A percentile compares a stretch with the other conserved stretches of the same genome.
These are phyloP conservation scores for Heliangelus exortis DNA, from an alignment of 2,797 vertebrate genomes.

Conservation along the genomic window DNA sequence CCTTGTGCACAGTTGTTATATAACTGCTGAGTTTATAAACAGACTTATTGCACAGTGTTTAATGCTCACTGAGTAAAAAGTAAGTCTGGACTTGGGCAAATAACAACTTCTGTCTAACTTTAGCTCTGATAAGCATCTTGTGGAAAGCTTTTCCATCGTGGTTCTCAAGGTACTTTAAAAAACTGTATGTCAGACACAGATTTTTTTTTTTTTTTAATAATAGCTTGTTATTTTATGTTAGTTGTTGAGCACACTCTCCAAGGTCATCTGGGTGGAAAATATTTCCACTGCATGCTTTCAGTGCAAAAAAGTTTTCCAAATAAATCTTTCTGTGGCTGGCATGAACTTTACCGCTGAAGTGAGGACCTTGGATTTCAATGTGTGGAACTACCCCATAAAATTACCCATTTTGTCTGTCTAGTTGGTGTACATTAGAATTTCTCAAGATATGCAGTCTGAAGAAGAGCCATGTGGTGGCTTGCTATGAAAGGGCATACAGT, in stretches of 20 bases:
- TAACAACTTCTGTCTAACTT: constrained; percentile 1
- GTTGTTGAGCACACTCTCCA: background rate
- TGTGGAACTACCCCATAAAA: background rate
- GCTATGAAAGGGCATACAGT: background rate
- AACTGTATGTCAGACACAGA: constrained; percentile 11
- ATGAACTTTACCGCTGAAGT: background rate
- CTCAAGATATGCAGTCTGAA: background rate
- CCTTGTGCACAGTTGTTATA: background rate
- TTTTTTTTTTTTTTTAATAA: background rate
- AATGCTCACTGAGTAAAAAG: background rate
- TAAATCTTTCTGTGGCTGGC: constrained; percentile 5
- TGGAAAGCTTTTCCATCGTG: constrained; percentile 29
- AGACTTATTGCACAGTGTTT: background rate
- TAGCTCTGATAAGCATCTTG: constrained; percentile 37
- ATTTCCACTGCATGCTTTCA: constrained; percentile 3
- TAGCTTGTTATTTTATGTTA: background rate
- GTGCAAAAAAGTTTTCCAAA: constrained; percentile 13
- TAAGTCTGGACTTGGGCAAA: background rate
- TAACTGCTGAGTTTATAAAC: constrained; percentile 14
- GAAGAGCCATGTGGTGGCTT: background rate
- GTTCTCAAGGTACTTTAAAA: constrained; percentile 63
- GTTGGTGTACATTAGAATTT: background rate
- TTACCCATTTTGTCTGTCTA: background rate
- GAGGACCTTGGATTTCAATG: background rate
- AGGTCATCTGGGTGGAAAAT: constrained; percentile 39